Evolutionary conservation across 2,797 vertebrate species (phyloP).

Genomic region (Remorina albescens): DNA sequence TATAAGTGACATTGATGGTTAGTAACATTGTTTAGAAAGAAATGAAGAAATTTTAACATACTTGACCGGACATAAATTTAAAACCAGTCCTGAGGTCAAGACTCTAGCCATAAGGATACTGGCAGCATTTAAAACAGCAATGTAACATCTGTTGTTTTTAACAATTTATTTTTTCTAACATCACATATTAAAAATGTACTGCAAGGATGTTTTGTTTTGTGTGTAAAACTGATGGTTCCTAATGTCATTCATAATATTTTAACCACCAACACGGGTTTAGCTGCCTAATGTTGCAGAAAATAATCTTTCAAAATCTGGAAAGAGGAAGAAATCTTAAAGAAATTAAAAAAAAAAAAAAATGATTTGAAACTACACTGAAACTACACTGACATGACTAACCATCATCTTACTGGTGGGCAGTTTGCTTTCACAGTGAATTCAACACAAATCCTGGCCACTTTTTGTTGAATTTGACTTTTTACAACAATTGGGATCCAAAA

Average conservation of each 20-base stretch:
- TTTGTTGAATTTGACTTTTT: background rate
- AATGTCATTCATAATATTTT: slow-evolving; percentile 9
- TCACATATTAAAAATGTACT: background rate
- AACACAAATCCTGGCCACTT: slow-evolving; percentile 3
- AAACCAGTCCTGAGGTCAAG: background rate
- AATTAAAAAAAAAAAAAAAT: too few relatives aligned
- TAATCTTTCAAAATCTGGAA: background rate
- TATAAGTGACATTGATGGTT: background rate
- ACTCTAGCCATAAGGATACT: too few relatives aligned
- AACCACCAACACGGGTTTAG: background rate
- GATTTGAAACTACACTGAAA: background rate
- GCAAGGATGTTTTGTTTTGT: background rate
- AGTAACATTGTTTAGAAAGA: background rate
- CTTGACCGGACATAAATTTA: background rate
- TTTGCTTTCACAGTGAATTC: slow-evolving; percentile 14
- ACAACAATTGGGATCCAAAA: background rate
- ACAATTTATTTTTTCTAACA: background rate
- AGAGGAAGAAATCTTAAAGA: background rate
- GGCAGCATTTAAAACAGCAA: background rate
- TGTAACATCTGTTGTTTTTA: background rate
- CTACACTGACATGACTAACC: background rate
- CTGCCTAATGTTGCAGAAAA: slow-evolving; percentile 10
- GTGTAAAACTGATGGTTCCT: slow-evolving; percentile 7
- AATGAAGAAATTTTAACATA: slow-evolving; percentile 1
- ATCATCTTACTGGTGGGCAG: slow-evolving; percentile 2